phyloP scores from a whole-genome alignment of 1,140 invertebrate species.

The Drosophila leontia region DNA sequence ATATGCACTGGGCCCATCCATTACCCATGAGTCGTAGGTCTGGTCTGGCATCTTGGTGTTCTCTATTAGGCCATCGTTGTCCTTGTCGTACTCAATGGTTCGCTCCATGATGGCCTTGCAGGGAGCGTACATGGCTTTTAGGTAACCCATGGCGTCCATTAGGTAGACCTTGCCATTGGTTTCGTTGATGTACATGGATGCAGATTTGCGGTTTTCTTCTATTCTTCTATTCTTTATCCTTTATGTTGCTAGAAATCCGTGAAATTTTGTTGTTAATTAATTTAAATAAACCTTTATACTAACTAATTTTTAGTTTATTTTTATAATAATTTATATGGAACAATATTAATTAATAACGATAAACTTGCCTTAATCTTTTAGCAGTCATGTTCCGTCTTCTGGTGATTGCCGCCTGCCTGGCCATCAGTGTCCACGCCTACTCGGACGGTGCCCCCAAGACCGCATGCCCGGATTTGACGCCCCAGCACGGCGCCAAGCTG shows the following conservation, averaged over 20 bases:
- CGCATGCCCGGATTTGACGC: constrained; percentile 71
- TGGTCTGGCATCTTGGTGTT: constrained; percentile 96
- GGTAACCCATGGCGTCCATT: constrained; percentile 86
- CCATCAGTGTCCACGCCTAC: constrained; percentile 61
- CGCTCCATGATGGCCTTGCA: constrained; percentile 88
- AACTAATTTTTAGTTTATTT: too few relatives aligned
- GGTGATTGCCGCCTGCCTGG: constrained; percentile 60
- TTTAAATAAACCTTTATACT: too few relatives aligned
- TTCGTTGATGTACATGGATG: constrained; percentile 84
- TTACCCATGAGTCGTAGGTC: constrained; percentile 96
- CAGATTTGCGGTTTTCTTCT: constrained; percentile 84
- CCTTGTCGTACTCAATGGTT: constrained; percentile 90
- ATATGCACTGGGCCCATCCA: constrained; percentile 96
- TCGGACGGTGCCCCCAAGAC: constrained; percentile 66
- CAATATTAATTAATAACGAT: background rate
- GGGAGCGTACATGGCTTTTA: constrained; percentile 87
- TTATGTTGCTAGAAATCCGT: too few relatives aligned
- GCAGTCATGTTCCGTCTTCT: constrained; percentile 72
- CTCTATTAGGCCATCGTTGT: constrained; percentile 96
- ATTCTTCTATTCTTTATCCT: too few relatives aligned
- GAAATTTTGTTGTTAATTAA: too few relatives aligned
- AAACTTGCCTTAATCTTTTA: too few relatives aligned
- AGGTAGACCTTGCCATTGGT: constrained; percentile 84
- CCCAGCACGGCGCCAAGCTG: constrained; percentile 70
- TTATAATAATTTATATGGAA: too few relatives aligned